Conservation (phyloP, 2,888 invertebrate genomes). For the Minunthozetes semirufus region DNA sequence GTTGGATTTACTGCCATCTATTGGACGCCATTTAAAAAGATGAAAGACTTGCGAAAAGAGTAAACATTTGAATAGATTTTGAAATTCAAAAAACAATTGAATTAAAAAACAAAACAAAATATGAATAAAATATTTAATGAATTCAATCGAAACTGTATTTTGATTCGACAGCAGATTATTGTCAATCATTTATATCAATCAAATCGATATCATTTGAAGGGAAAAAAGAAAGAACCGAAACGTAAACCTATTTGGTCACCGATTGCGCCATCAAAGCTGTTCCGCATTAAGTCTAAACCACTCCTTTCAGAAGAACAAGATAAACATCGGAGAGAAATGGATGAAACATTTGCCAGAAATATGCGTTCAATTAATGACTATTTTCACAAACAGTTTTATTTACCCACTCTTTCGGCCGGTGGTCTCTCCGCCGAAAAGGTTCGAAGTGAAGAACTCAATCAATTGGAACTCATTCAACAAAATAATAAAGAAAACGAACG, state of each 20-base stretch:
- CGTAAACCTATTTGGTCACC: slow-evolving; percentile 38
- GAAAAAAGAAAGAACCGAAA: slow-evolving; percentile 31
- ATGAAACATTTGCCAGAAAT: not conserved
- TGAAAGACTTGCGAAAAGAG: too few relatives aligned
- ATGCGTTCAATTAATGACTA: slow-evolving; percentile 34
- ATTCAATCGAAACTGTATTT: too few relatives aligned
- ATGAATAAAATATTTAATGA: not conserved
- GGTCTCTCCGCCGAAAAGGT: slow-evolving; percentile 34
- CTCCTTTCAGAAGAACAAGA: slow-evolving; percentile 27
- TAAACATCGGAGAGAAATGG: slow-evolving; percentile 24
- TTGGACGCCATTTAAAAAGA: too few relatives aligned
- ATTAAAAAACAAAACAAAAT: too few relatives aligned
- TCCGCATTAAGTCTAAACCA: slow-evolving; percentile 9
- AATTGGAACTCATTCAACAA: slow-evolving; percentile 33
- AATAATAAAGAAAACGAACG: slow-evolving; percentile 37
- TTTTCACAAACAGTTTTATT: slow-evolving; percentile 36
- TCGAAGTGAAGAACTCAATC: slow-evolving; percentile 15
- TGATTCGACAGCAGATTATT: too few relatives aligned
- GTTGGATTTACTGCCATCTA: too few relatives aligned
- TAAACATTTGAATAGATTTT: too few relatives aligned
- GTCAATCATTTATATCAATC: not conserved
- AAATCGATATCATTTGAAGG: slow-evolving; percentile 1
- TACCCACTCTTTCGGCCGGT: slow-evolving; percentile 26
- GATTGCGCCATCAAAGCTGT: slow-evolving; percentile 38
- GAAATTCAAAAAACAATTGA: too few relatives aligned